A percentile compares a stretch with the other conserved stretches of the same genome.
phyloP scores from a whole-genome alignment of 2,888 invertebrate genomes.

The Geotrupes spiniger region DNA sequence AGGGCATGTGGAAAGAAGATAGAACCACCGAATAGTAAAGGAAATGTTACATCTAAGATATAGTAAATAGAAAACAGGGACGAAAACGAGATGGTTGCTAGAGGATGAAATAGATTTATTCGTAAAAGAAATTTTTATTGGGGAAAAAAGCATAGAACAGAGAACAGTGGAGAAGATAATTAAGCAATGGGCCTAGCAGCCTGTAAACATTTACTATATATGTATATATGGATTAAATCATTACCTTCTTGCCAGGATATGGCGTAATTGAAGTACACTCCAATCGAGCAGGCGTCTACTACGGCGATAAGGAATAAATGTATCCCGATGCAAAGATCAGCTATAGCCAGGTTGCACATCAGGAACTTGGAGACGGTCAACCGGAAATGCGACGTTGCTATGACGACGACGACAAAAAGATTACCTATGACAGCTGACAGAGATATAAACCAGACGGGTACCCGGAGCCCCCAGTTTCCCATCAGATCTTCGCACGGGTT shows the following conservation, averaged over 20 bases:
- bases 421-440: slow-evolving; percentile 64
- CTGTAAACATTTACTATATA: too few relatives aligned
- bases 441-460: slow-evolving; percentile 61
- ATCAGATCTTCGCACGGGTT: slow-evolving; percentile 66
- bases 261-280: slow-evolving; percentile 65
- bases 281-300: slow-evolving; percentile 61
- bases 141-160: too few relatives aligned
- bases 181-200: too few relatives aligned
- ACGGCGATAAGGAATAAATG: slow-evolving; percentile 62
- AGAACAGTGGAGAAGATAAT: too few relatives aligned
- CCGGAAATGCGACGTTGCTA: slow-evolving; percentile 52
- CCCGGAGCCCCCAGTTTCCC: slow-evolving; percentile 56
- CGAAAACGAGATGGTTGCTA: too few relatives aligned
- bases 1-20: too few relatives aligned
- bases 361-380: slow-evolving; percentile 58
- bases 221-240: too few relatives aligned
- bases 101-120: too few relatives aligned
- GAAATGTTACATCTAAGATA: too few relatives aligned
- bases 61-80: too few relatives aligned
- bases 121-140: too few relatives aligned
- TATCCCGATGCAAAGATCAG: slow-evolving; percentile 66
- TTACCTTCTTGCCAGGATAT: slow-evolving; percentile 66
- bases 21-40: too few relatives aligned
- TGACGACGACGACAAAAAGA: slow-evolving; percentile 61
- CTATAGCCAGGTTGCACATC: slow-evolving; percentile 66